These are phyloP conservation scores for Pocillopora verrucosa DNA, from an alignment of 64 coral and sea anemone genomes.

Conservation along the genomic window DNA sequence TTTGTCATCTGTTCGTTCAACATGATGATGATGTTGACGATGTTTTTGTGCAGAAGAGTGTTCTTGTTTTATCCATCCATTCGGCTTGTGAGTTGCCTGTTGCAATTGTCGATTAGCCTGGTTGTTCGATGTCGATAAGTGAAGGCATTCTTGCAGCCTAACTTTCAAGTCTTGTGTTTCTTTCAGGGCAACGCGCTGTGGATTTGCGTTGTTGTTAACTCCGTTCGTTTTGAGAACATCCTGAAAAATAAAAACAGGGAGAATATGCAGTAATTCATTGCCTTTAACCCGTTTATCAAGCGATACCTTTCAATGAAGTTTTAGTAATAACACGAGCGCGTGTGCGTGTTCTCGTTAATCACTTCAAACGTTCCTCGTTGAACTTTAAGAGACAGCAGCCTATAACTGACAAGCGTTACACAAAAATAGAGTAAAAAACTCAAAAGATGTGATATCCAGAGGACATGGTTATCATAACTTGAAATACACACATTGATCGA, in stretches of 20 bases:
- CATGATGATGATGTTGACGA: not conserved
- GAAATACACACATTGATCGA: too few species aligned
- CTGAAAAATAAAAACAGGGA: not conserved
- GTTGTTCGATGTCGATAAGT: slow-evolving; percentile 11
- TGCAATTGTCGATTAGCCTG: not conserved
- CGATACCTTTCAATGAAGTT: not conserved
- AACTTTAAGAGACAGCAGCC: too few species aligned
- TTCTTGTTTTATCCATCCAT: not conserved
- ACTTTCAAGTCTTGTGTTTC: slow-evolving; percentile 27
- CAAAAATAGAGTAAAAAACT: too few species aligned
- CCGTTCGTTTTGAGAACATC: not conserved
- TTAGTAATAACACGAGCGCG: too few species aligned
- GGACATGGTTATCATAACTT: too few species aligned
- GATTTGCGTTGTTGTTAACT: slow-evolving; percentile 15
- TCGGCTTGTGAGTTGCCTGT: not conserved
- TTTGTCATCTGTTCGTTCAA: slow-evolving; percentile 7
- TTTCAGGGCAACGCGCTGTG: slow-evolving; percentile 18
- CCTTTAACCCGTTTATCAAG: not conserved
- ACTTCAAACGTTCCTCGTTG: too few species aligned
- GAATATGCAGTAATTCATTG: not conserved
- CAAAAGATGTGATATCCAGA: too few species aligned
- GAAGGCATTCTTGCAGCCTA: slow-evolving; percentile 25
- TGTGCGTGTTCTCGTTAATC: too few species aligned
- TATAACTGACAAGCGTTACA: too few species aligned
- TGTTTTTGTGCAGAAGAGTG: not conserved